Base-by-base conservation (phyloP, 2,888 invertebrate genomes). In the Trypoxylon attenuatum region DNA sequence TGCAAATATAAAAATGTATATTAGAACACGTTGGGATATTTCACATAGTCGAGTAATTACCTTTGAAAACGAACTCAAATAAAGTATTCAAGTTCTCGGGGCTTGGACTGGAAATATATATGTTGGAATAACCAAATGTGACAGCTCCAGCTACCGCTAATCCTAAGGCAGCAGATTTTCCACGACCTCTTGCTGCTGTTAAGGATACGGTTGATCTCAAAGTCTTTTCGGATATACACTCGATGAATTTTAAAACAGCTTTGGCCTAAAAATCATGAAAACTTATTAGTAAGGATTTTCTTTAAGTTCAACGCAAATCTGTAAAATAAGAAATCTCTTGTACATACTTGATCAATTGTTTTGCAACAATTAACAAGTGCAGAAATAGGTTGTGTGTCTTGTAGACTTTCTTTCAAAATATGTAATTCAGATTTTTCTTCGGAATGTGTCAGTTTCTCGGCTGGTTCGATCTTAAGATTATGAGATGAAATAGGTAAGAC, bases 71-170 rank as follows among this genome's bases (percentile, higher is more conserved):
- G 87, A 99, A 99, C 86, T 99, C 96, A 87, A 99, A 99, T 6
- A 99, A 89, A 0, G 99, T 99, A 64, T 95, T 96, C 84, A 99
- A 90, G 89, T 99, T 99, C 88, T 99, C 99, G 0, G 99, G 99
- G 84, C 96, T 96, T 0, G 99, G 99, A 53, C 98, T 97, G 0
- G 99, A 98, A 29, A 99, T 97, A 88, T 97, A 99, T 66, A 98
- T 94, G 85, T 97, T 98, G 33, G 96, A 95, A 84, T 95, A 96
- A 22, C 94, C 92, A 78, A 94, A 93, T 0, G 95, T 93, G 1
- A 96, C 90, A 0, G 96, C 94, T 0, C 94, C 95, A 5, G 96
- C 94, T 13, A 99, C 93, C 0, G 98, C 93, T 16, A 99, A 89
- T 0, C 99, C 99, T 41, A 99, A 89, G 2, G 98, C 96, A 0